Conservation (phyloP, 2,888 invertebrate species). For the Dugesia japonica region DNA sequence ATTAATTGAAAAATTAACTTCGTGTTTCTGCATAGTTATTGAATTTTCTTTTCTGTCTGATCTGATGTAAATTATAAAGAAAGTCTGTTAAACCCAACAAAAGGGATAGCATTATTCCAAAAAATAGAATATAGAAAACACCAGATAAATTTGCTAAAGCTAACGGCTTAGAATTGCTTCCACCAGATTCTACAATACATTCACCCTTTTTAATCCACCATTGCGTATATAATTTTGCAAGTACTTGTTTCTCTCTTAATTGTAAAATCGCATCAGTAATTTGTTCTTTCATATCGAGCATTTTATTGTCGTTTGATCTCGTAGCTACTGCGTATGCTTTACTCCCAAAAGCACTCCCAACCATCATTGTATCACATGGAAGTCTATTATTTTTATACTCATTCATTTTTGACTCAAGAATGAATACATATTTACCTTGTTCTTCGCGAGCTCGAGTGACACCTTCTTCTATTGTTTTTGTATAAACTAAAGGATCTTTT, state of each 20-base stretch:
- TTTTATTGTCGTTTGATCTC: background rate
- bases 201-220: conserved; percentile 33
- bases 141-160: conserved; percentile 32
- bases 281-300: conserved; percentile 11
- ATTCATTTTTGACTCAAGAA: conserved; percentile 37
- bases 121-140: conserved; percentile 30
- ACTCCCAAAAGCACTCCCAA: conserved; percentile 30
- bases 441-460: conserved; percentile 25
- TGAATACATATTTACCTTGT: conserved; percentile 37
- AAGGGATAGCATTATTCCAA: conserved; percentile 27
- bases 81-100: conserved; percentile 12
- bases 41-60: conserved; percentile 12
- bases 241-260: conserved; percentile 29
- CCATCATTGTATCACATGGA: conserved; percentile 35
- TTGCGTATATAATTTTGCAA: conserved; percentile 23
- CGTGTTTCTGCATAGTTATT: background rate
- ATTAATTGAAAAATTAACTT: background rate
- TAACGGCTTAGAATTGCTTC: conserved; percentile 8
- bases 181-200: conserved; percentile 20
- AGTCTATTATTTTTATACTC: conserved; percentile 32
- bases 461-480: conserved; percentile 31
- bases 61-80: conserved; percentile 1
- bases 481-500: conserved; percentile 20
- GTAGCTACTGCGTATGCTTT: conserved; percentile 29
- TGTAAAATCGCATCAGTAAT: conserved; percentile 31